phyloP scores from a whole-genome alignment of 2,888 invertebrate species.

The Heliconius aoede region DNA sequence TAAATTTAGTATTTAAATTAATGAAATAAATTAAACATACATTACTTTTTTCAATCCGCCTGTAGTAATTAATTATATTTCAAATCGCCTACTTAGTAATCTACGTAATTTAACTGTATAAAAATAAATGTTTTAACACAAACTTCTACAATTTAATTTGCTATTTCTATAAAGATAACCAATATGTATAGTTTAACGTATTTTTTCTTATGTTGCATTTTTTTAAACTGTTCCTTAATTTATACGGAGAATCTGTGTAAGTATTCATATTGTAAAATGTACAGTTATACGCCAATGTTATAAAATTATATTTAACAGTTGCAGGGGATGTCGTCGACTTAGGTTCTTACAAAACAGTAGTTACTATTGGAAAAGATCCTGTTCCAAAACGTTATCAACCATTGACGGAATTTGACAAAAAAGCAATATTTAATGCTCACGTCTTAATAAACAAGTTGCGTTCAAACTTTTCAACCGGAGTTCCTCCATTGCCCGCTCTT shows the following conservation, averaged over 20 bases:
- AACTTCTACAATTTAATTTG: not conserved
- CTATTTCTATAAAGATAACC: not conserved
- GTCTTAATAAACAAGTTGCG: not conserved
- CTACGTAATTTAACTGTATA: not conserved
- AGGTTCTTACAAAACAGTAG: not conserved
- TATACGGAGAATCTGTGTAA: slow-evolving; percentile 9
- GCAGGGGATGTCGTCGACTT: slow-evolving; percentile 6
- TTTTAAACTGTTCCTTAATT: not conserved
- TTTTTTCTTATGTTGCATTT: not conserved
- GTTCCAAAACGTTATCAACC: not conserved
- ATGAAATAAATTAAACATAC: not conserved
- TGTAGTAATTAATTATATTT: not conserved
- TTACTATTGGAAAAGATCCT: slow-evolving; percentile 6
- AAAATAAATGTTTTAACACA: slow-evolving; percentile 1
- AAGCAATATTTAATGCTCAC: not conserved
- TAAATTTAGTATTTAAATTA: too few species aligned
- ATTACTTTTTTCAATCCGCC: not conserved
- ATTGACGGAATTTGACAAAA: not conserved
- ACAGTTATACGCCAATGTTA: not conserved
- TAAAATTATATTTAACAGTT: slow-evolving; percentile 13
- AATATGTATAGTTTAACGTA: slow-evolving; percentile 4
- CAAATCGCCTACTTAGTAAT: not conserved
- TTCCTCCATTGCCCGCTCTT: slow-evolving; percentile 10
- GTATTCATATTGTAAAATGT: not conserved
- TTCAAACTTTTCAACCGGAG: slow-evolving; percentile 11